Evolutionary conservation across 2,797 vertebrate species (phyloP).

Genomic region (Atherinosoma microstoma): DNA sequence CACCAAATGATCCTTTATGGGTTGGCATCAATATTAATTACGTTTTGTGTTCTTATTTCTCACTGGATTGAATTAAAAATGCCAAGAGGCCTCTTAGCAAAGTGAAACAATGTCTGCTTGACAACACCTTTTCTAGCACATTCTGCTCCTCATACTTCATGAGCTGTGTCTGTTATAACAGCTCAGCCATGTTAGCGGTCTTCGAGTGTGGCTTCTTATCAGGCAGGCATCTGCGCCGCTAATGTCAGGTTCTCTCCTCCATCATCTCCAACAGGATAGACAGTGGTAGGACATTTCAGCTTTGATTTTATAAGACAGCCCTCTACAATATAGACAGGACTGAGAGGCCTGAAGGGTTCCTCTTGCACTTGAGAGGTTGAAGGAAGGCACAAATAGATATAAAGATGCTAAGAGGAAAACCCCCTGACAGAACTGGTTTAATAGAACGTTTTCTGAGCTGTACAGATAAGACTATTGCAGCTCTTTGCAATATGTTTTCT

Average conservation of each 20-base stretch:
- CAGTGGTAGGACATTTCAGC: slow-evolving; percentile 14
- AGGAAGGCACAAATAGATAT: slow-evolving; percentile 39
- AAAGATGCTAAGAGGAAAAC: slow-evolving; percentile 31
- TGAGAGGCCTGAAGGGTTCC: slow-evolving; percentile 22
- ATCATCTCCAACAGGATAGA: slow-evolving; percentile 50
- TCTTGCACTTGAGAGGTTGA: slow-evolving; percentile 40
- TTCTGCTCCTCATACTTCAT: slow-evolving; percentile 19
- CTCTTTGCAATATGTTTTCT: slow-evolving; percentile 8
- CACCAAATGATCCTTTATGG: not conserved
- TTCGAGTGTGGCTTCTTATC: slow-evolving; percentile 30
- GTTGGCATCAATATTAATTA: not conserved
- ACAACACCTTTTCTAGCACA: not conserved
- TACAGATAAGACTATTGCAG: slow-evolving; percentile 30
- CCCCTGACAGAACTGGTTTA: slow-evolving; percentile 22
- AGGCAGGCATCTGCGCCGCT: slow-evolving; percentile 28
- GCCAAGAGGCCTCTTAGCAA: not conserved
- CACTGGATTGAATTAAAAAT: slow-evolving; percentile 15
- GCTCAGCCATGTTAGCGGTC: slow-evolving; percentile 25
- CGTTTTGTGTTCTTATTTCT: not conserved
- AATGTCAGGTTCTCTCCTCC: slow-evolving; percentile 47
- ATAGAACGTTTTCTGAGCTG: slow-evolving; percentile 25
- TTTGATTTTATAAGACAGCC: slow-evolving; percentile 42
- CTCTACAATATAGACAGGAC: slow-evolving; percentile 30
- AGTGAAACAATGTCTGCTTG: slow-evolving; percentile 4
- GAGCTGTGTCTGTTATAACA: slow-evolving; percentile 14